These are phyloP conservation scores for Apomyelois bistriatella DNA, from an alignment of 2,888 invertebrate species.

Conservation along the genomic window DNA sequence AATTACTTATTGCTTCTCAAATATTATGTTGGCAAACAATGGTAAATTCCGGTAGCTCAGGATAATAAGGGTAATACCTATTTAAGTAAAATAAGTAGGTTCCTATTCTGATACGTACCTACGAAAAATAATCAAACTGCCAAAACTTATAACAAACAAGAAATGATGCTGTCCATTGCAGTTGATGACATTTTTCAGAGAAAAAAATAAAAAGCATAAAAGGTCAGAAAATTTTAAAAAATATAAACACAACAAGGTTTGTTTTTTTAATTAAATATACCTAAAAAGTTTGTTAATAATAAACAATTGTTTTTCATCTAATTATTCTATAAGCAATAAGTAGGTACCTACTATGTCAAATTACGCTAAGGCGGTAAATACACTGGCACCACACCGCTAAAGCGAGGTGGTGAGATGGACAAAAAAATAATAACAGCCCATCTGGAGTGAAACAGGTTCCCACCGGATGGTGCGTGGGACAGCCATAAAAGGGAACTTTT, in stretches of 20 bases:
- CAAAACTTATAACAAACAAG: too few relatives aligned
- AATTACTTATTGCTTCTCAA: conserved; percentile 14
- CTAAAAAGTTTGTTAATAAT: too few relatives aligned
- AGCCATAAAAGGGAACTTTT: conserved; percentile 51
- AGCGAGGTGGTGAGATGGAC: conserved; percentile 31
- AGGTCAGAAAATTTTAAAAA: too few relatives aligned
- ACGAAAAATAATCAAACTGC: too few relatives aligned
- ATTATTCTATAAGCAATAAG: neutral
- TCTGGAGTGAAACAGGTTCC: conserved; percentile 66
- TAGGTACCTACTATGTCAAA: neutral
- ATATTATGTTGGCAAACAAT: conserved; percentile 11
- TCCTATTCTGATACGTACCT: too few relatives aligned
- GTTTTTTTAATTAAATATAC: too few relatives aligned
- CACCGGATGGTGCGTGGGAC: conserved; percentile 50
- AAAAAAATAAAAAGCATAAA: too few relatives aligned
- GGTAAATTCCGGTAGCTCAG: conserved; percentile 11
- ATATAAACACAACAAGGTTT: too few relatives aligned
- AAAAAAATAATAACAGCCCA: conserved; percentile 72
- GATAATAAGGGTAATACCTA: neutral
- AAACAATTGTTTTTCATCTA: too few relatives aligned
- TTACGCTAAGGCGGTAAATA: conserved; percentile 32
- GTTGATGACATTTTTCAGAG: too few relatives aligned
- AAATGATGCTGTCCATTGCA: too few relatives aligned
- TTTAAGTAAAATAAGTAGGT: neutral
- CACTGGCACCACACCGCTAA: neutral